Evolutionary conservation across 2,113 vertebrate genomes (phyloP), one percentile per base, ranked within the genome.

Genomic region (Dolichotis patagonum): DNA sequence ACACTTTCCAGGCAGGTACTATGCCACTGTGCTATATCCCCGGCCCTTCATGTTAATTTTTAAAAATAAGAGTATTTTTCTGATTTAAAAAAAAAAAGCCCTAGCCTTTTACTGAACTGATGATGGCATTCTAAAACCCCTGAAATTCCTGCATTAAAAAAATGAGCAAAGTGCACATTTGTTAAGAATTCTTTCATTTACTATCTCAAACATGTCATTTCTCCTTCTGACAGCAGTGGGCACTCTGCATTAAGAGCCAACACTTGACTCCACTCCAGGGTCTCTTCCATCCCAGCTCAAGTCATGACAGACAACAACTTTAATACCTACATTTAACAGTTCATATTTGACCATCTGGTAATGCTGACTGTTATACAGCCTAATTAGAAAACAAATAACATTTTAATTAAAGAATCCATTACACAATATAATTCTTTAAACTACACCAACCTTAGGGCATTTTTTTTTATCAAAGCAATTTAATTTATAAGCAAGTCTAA

Each of bases 351-450:
- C 86, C 95, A 95, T 41, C 54, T 87, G 86, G 22, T 89, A 90
- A 91, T 93, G 41, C 3, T 91, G 82, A 94, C 4, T 85, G 63
- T 89, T 93, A 95, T 13, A 49, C 94, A 80, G 49, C 49, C 82
- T 96, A 81, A 85, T 85, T 91, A 80, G 41, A 71, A 41, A 94
- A 85, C 88, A 92, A 95, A 88, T 49, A 88, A 84, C 46, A 92
- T 90, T 88, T 96, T 94, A 91, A 95, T 96, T 93, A 92, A 96
- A 94, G 16, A 94, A 94, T 92, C 35, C 56, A 94, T 88, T 92
- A 95, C 3, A 87, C 13, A 90, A 43, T 92, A 94, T 49, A 97
- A 91, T 88, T 49, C 88, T 84, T 73, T 94, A 85, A 95, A 90
- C 58, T 71, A 96, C 38, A 85, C 41, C 54, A 54, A 95, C 12